Evolutionary conservation across 1,140 invertebrate genomes (phyloP).

Genomic region (Aethina tumida): DNA sequence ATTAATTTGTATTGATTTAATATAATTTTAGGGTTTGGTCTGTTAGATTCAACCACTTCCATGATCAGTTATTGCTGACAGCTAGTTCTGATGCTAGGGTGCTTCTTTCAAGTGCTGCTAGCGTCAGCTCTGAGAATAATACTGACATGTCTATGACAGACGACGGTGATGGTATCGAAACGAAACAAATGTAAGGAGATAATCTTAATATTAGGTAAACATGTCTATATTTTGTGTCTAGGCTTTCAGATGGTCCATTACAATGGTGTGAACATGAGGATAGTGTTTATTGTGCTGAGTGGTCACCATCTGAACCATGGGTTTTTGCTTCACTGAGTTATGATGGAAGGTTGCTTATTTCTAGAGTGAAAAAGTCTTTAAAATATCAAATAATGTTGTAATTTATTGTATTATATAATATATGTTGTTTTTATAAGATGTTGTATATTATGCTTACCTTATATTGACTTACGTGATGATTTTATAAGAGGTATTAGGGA

Average conservation of each 20-base stretch:
- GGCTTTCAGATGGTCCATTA: conserved; percentile 70
- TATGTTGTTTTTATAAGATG: too few species aligned
- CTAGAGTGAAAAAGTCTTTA: conserved; percentile 81
- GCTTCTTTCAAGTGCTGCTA: conserved; percentile 73
- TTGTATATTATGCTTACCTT: too few species aligned
- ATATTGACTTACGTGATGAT: too few species aligned
- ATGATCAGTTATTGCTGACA: conserved; percentile 92
- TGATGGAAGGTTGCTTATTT: conserved; percentile 88
- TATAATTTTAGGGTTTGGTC: conserved; percentile 68
- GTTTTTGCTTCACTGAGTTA: conserved; percentile 95
- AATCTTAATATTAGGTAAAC: conserved; percentile 1
- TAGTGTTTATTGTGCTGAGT: conserved; percentile 93
- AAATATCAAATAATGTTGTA: conserved; percentile 83
- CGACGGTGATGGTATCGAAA: conserved; percentile 23
- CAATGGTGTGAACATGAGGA: conserved; percentile 95
- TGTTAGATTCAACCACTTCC: conserved; percentile 89
- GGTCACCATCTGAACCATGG: conserved; percentile 96
- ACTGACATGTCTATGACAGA: conserved; percentile 19
- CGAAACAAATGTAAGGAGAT: conserved; percentile 30
- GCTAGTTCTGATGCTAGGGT: conserved; percentile 92
- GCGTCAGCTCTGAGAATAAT: conserved; percentile 61
- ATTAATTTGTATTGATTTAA: conserved; percentile 6
- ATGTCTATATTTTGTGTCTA: conserved; percentile 25
- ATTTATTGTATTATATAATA: conserved; percentile 38
- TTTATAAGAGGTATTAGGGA: too few species aligned